phyloP scores from a whole-genome alignment of 2,888 invertebrate species.

The Cryptops parisi region DNA sequence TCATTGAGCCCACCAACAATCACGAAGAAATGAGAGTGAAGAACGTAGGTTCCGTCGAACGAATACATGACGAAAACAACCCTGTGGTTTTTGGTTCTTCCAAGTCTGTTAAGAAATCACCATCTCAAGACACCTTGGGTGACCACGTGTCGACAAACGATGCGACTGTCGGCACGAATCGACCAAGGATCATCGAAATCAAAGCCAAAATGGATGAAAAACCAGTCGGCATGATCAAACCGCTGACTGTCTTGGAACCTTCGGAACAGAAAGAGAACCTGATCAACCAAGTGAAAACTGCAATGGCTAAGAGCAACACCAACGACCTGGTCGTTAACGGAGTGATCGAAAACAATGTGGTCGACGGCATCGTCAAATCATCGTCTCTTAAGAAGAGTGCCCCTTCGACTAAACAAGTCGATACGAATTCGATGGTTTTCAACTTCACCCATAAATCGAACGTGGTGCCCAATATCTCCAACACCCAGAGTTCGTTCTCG shows the following conservation, averaged over 20 bases:
- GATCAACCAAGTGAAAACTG: slow-evolving; percentile 4
- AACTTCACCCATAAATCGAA: slow-evolving; percentile 7
- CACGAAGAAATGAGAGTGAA: background rate
- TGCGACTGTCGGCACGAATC: no score
- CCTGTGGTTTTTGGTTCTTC: no score
- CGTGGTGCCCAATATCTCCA: slow-evolving; percentile 2
- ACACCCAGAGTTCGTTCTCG: slow-evolving; percentile 9
- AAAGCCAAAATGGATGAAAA: slow-evolving; percentile 10
- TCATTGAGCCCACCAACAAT: background rate
- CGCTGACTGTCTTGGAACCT: background rate
- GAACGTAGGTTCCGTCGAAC: no score
- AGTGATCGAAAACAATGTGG: background rate
- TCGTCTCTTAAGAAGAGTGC: background rate
- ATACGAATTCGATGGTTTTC: background rate
- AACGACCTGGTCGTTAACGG: background rate
- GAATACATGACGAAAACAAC: no score
- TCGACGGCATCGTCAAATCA: background rate
- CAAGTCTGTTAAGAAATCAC: no score
- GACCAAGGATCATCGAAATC: background rate
- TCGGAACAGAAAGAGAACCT: slow-evolving; percentile 8
- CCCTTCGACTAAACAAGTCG: background rate
- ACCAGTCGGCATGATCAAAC: slow-evolving; percentile 6
- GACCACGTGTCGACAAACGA: background rate
- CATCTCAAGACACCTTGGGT: no score
- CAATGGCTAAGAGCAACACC: background rate